phyloP scores from a whole-genome alignment of 37 sponge, comb jelly and placozoan genomes.

The Halichondria panicea region DNA sequence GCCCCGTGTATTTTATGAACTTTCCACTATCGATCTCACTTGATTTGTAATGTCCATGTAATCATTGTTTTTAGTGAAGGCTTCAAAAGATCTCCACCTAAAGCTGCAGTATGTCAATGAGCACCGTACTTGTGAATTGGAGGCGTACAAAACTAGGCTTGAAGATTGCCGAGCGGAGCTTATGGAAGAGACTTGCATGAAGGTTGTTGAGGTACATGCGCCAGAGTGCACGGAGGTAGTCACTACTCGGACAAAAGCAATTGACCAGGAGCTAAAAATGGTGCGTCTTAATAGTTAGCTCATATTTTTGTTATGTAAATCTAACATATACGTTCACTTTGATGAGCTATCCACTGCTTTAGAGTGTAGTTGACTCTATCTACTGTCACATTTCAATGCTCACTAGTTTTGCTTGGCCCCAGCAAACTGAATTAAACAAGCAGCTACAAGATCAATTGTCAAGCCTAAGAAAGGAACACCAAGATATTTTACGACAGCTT shows the following conservation, averaged over 20 bases:
- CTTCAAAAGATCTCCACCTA: conserved; percentile 32
- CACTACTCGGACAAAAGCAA: not conserved
- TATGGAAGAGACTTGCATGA: conserved; percentile 1
- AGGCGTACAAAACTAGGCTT: conserved; percentile 22
- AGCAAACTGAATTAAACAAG: conserved; percentile 45
- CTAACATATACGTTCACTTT: too few species aligned
- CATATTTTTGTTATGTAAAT: too few species aligned
- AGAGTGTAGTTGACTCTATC: too few species aligned
- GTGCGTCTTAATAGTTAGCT: conserved; percentile 17
- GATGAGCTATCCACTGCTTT: too few species aligned
- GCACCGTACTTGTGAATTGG: conserved; percentile 62
- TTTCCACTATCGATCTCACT: too few species aligned
- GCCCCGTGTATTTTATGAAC: too few species aligned
- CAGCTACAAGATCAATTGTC: conserved; percentile 57
- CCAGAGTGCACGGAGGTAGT: not conserved
- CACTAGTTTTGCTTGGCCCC: too few species aligned
- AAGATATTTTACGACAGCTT: conserved; percentile 22
- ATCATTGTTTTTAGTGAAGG: conserved; percentile 27
- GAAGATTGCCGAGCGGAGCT: conserved; percentile 31
- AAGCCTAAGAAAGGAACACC: conserved; percentile 52
- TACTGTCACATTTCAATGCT: too few species aligned
- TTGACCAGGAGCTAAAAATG: conserved; percentile 67
- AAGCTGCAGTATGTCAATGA: conserved; percentile 55
- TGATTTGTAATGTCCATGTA: too few species aligned
- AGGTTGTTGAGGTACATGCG: not conserved